Base-by-base conservation (phyloP, 2,113 vertebrate genomes). In the Myotis lucifugus region DNA sequence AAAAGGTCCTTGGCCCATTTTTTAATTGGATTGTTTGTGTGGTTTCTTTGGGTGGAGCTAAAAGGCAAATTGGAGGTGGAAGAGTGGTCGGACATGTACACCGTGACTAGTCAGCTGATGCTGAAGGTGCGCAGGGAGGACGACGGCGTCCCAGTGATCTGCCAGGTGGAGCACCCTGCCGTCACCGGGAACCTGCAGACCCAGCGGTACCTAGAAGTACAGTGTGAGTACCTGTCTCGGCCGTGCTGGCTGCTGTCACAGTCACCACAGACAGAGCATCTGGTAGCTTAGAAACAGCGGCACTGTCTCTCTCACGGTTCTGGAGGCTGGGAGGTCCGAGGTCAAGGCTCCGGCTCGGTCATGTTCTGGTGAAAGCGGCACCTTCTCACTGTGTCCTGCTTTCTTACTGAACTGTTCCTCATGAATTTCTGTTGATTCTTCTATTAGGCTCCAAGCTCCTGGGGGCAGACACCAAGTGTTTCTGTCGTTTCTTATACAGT, bases 141-240 rank as follows among this genome's bases (percentile, higher is more conserved):
- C 48, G 99, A 99, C 0, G 99, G 99, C 21, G 98, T 99, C 76
- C 99, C 99, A 0, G 98, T 99, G 97, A 98, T 99, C 98, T 99
- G 99, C 93, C 97, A 99, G 98, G 99, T 99, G 98, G 99, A 99
- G 97, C 99, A 99, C 92, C 99, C 99, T 19, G 99, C 99, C 0
- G 99, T 99, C 96, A 99, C 99, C n/a, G 95, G 97, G 27, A 99
- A 99, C 98, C 91, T 99, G 96, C 99, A 99, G 98, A 99, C 99
- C 37, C 99, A 99, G 98, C 99, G 99, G 84, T 99, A 99, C 97
- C 98, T 99, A 27, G 99, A 99, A 98, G 99, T 99, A 82, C 99
- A 99, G 96, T 99, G 99, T 99, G 98, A 99, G 99, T 99, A 98
- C 72, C 84, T 27, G 81, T 37, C 2, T 0, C 2, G 64, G 50